Conservation (phyloP, 2,888 invertebrate species). For the Palloptera scutellata region DNA sequence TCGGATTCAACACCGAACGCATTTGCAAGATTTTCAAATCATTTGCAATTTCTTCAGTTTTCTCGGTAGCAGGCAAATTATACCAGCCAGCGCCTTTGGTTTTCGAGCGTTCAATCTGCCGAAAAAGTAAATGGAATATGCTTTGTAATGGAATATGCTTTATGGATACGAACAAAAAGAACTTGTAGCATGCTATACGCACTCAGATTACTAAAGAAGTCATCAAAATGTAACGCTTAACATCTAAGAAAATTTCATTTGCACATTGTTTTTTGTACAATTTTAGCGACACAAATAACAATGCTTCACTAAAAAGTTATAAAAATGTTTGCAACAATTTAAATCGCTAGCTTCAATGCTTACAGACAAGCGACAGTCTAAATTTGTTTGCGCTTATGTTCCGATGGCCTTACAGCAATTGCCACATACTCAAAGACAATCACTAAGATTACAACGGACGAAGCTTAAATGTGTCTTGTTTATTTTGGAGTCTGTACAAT, state of each 20-base stretch:
- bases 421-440: slow-evolving; percentile 45
- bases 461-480: slow-evolving; percentile 45
- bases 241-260: slow-evolving; percentile 43
- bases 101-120: slow-evolving; percentile 76
- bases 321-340: slow-evolving; percentile 44
- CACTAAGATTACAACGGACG: slow-evolving; percentile 64
- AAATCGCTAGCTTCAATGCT: slow-evolving; percentile 48
- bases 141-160: neutral
- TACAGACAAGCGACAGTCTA: slow-evolving; percentile 51
- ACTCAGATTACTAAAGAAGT: slow-evolving; percentile 65
- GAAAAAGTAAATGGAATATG: slow-evolving; percentile 35
- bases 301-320: neutral
- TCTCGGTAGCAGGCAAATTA: slow-evolving; percentile 85
- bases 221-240: slow-evolving; percentile 54
- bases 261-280: slow-evolving; percentile 39
- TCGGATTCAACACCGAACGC: slow-evolving; percentile 90
- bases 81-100: slow-evolving; percentile 91
- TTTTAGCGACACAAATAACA: slow-evolving; percentile 42
- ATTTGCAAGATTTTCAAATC: slow-evolving; percentile 91
- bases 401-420: slow-evolving; percentile 64
- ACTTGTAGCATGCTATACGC: neutral
- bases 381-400: slow-evolving; percentile 46
- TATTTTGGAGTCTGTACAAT: slow-evolving; percentile 49
- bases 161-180: neutral
- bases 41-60: slow-evolving; percentile 86